These are phyloP conservation scores for Macropis europaea DNA, from an alignment of 2,888 invertebrate genomes.

Conservation along the genomic window DNA sequence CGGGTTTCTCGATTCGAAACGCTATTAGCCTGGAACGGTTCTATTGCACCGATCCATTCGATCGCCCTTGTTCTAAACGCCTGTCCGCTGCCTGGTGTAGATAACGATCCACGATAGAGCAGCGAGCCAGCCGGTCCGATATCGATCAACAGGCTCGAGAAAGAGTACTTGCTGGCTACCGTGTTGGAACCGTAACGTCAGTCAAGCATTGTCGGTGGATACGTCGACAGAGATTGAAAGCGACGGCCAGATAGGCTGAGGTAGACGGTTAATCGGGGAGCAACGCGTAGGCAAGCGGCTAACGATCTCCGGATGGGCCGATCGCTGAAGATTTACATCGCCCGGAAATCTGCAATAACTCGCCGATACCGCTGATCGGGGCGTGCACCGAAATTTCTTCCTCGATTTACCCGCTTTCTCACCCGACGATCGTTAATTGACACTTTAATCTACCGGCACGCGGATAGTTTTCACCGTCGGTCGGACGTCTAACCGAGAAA, in stretches of 20 bases:
- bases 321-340: conserved; percentile 19
- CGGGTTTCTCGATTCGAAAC: conserved; percentile 18
- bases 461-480: neutral
- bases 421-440: conserved; percentile 3
- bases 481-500: no score
- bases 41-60: conserved; percentile 27
- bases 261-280: conserved; percentile 48
- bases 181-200: conserved; percentile 48
- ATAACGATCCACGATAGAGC: conserved; percentile 55
- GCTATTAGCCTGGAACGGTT: conserved; percentile 33
- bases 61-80: conserved; percentile 40
- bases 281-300: conserved; percentile 32
- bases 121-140: conserved; percentile 30
- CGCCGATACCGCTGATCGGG: neutral
- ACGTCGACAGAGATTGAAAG: conserved; percentile 56
- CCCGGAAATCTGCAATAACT: conserved; percentile 5
- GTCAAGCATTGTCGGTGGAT: conserved; percentile 36
- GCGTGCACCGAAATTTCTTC: neutral
- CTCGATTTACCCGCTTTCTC: neutral
- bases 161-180: conserved; percentile 55
- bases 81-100: conserved; percentile 23
- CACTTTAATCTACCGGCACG: neutral
- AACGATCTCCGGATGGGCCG: conserved; percentile 32
- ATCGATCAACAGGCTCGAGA: conserved; percentile 52
- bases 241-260: conserved; percentile 47